These are phyloP conservation scores for Dromas ardeola DNA, from an alignment of 2,113 vertebrate species.

Conservation along the genomic window DNA sequence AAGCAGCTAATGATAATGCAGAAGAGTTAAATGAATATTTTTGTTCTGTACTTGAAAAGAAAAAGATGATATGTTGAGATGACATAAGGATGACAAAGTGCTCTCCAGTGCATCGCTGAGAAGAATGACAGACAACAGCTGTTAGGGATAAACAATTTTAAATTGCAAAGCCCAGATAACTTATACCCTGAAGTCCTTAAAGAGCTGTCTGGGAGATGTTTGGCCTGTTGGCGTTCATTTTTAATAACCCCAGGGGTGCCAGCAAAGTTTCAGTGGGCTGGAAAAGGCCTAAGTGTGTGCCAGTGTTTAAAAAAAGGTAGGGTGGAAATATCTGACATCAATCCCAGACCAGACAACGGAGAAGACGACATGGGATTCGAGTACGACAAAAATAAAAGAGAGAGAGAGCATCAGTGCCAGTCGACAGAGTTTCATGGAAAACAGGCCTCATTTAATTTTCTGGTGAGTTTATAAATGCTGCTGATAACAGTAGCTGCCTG, in stretches of 20 bases:
- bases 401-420: not conserved
- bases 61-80: not conserved
- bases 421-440: not conserved
- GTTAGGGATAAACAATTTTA: not conserved
- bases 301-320: slow-evolving; percentile 1
- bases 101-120: not conserved
- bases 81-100: slow-evolving; percentile 2
- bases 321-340: not conserved
- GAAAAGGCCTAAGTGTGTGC: not conserved
- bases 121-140: slow-evolving; percentile 43
- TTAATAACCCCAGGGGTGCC: not conserved
- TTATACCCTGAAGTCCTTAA: not conserved
- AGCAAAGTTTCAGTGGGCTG: not conserved
- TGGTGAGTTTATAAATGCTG: not conserved
- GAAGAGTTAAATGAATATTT: not conserved
- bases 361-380: not conserved
- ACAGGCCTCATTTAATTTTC: not conserved
- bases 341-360: not conserved
- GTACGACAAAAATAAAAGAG: not conserved
- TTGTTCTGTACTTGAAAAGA: slow-evolving; percentile 22
- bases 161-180: slow-evolving; percentile 2
- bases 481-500: not conserved
- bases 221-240: not conserved
- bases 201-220: not conserved
- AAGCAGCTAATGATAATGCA: not conserved